phyloP scores from a whole-genome alignment of 2,113 vertebrate genomes.

The Rhinoptilus africanus region DNA sequence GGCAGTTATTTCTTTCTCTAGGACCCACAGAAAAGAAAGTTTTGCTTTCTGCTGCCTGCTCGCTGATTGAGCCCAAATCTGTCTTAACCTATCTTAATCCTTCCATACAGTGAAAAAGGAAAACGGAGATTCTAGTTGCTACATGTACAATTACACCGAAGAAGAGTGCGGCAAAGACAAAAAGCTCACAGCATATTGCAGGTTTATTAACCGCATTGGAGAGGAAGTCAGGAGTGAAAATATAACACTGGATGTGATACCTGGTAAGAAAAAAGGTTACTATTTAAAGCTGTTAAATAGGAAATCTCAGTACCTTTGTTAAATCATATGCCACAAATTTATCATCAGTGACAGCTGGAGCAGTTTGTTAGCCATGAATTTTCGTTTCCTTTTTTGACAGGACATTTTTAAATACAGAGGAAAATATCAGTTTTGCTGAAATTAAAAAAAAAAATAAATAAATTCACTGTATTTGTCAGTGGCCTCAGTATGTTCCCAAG shows the following conservation, averaged over 20 bases:
- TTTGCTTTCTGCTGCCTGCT: background rate
- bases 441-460: background rate
- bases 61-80: background rate
- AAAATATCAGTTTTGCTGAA: background rate
- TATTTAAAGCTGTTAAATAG: background rate
- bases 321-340: background rate
- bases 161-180: background rate
- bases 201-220: slow-evolving; percentile 33
- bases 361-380: background rate
- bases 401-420: background rate
- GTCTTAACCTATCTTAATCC: background rate
- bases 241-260: slow-evolving; percentile 26
- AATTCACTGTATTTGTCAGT: background rate
- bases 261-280: slow-evolving; percentile 51
- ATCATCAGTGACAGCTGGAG: background rate
- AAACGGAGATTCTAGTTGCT: slow-evolving; percentile 47
- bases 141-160: background rate
- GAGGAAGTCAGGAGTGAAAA: slow-evolving; percentile 11
- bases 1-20: background rate
- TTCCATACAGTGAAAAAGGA: background rate
- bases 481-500: background rate
- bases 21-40: background rate
- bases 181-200: background rate
- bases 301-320: background rate
- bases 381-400: background rate